Evolutionary conservation across 2,113 vertebrate genomes (phyloP), one percentile per base, ranked within the genome.

Genomic region (Phaethornis superciliosus): DNA sequence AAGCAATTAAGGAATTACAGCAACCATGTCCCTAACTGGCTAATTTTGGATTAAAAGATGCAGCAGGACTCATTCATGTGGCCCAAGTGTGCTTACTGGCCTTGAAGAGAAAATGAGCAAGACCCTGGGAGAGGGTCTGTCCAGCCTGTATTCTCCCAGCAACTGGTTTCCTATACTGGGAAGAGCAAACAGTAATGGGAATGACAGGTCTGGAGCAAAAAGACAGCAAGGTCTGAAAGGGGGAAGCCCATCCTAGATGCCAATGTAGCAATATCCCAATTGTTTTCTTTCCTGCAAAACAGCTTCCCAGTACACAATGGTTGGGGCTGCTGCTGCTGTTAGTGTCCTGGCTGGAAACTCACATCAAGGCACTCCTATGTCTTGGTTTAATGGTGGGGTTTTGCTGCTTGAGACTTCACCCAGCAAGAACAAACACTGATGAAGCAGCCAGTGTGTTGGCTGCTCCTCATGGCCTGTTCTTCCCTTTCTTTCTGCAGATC

Each of bases 401-500:
- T 32, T 85, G 54, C 42, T 1, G 0, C 47, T 81, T 4, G 27
- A 58, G 46, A 52, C 42, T 18, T 74, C 51, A 30, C 42, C 33
- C 80, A 81, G 33, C 67, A 87, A 81, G 19, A 86, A 33, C 27
- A 75, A 62, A 19, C 15, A 13, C 17, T 2, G 4, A 5, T 47
- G 46, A 47, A 3, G 3, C 0, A 0, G 27, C 30, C 4, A 0
- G 55, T 0, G 3, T 1, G 0, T 20, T 20, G 72, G 60, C 75
- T 77, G 21, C 81, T 94, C n/a, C 84, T 46, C 7, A 81, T 11
- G 2, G 1, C 23, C 30, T 55, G 40, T 26, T 68, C 15, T 72
- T 37, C 44, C 35, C 55, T 42, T 80, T 60, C 35, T 74, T 49
- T 52, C 87, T 85, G 22, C 96, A 99, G 99, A 98, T 99, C 40